A percentile compares a stretch with the other conserved stretches of the same genome.
phyloP scores from a whole-genome alignment of 2,797 vertebrate species.

The Natrix natrix region DNA sequence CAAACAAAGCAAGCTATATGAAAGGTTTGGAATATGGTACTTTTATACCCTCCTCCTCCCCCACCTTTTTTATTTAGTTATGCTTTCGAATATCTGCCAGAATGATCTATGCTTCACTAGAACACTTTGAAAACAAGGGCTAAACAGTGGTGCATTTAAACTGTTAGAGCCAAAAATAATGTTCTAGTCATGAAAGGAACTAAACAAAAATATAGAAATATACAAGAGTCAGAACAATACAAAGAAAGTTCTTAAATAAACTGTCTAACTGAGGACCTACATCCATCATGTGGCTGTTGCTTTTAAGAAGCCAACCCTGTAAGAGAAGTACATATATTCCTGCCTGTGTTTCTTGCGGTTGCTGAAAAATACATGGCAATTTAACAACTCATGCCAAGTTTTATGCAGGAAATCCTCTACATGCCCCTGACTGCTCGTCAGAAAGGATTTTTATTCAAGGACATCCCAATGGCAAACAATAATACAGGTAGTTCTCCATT shows the following conservation, averaged over 20 bases:
- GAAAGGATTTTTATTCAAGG: neutral
- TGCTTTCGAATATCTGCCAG: slow-evolving; percentile 15
- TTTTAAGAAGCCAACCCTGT: neutral
- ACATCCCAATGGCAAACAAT: neutral
- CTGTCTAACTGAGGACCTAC: neutral
- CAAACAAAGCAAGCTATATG: slow-evolving; percentile 20
- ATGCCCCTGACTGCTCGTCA: neutral
- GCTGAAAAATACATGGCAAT: neutral
- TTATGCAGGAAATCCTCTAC: neutral
- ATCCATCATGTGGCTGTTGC: neutral
- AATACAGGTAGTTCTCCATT: too few species aligned
- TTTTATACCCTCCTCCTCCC: neutral
- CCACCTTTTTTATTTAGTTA: neutral
- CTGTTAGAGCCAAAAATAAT: slow-evolving; percentile 20
- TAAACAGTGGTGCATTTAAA: slow-evolving; percentile 15
- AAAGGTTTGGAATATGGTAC: neutral
- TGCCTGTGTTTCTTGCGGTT: neutral
- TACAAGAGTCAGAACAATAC: neutral
- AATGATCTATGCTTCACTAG: slow-evolving; percentile 10
- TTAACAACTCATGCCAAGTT: neutral
- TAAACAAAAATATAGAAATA: neutral
- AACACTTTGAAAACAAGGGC: slow-evolving; percentile 4
- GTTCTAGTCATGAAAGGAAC: slow-evolving; percentile 5
- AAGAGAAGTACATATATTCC: neutral
- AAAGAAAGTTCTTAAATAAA: neutral